These are phyloP conservation scores for Melinaea marsaeus DNA, from an alignment of 2,888 invertebrate genomes.

Conservation along the genomic window DNA sequence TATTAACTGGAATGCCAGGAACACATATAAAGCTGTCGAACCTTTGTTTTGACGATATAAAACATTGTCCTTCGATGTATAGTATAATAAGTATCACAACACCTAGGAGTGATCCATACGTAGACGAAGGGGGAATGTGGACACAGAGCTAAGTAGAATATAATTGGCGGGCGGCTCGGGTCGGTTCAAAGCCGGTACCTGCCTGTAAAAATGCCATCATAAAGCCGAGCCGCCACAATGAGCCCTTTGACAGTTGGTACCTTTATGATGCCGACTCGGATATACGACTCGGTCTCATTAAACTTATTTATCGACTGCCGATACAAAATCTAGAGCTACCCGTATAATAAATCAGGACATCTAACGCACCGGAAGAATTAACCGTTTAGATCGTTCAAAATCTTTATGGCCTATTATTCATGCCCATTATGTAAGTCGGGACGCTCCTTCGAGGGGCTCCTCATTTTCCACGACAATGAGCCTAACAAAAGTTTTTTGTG, in stretches of 20 bases:
- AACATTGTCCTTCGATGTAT: no score
- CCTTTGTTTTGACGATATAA: no score
- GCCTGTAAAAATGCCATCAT: constrained; percentile 76
- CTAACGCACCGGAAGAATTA: constrained; percentile 61
- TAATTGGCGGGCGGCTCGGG: constrained; percentile 73
- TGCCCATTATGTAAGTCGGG: constrained; percentile 68
- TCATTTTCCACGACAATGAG: constrained; percentile 71
- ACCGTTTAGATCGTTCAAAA: constrained; percentile 70
- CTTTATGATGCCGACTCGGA: constrained; percentile 75
- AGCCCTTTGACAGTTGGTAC: constrained; percentile 75
- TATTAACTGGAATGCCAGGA: no score
- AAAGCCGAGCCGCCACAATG: constrained; percentile 72
- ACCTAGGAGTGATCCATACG: constrained; percentile 26
- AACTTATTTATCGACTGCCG: constrained; percentile 72
- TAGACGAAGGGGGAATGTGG: constrained; percentile 34
- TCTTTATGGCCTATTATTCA: constrained; percentile 73
- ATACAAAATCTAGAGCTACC: constrained; percentile 59
- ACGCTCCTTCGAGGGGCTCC: constrained; percentile 64
- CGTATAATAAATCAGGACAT: constrained; percentile 64
- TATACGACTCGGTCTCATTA: constrained; percentile 69
- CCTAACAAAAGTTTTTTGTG: constrained; percentile 58
- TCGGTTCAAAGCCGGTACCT: constrained; percentile 71
- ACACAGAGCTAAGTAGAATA: constrained; percentile 70
- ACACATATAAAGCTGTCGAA: no score
- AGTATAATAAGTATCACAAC: constrained; percentile 7